These are phyloP conservation scores for Hypothenemus hampei DNA, from an alignment of 1,140 invertebrate species.

Conservation along the genomic window DNA sequence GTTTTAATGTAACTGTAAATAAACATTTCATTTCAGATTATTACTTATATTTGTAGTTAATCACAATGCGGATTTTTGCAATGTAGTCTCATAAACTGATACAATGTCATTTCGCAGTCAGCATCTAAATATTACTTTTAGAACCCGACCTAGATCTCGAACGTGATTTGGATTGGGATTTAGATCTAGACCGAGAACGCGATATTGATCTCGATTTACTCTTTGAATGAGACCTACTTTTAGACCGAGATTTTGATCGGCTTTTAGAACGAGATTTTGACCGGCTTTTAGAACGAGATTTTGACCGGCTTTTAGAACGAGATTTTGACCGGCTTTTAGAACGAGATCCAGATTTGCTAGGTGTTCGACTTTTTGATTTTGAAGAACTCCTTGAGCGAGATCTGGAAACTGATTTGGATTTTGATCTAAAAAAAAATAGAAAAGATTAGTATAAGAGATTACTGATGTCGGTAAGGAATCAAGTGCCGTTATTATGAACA, in stretches of 20 bases:
- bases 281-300: constrained; percentile 35
- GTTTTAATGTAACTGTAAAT: too few species aligned
- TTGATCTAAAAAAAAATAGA: constrained; percentile 28
- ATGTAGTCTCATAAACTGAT: too few species aligned
- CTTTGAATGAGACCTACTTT: constrained; percentile 35
- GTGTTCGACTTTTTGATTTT: constrained; percentile 34
- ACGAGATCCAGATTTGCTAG: constrained; percentile 26
- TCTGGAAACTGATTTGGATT: constrained; percentile 2
- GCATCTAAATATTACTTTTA: constrained; percentile 6
- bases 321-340: constrained; percentile 33
- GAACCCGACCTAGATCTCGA: constrained; percentile 32
- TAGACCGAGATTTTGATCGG: constrained; percentile 36
- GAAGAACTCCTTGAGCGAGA: constrained; percentile 42
- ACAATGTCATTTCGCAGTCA: too few species aligned
- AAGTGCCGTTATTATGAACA: too few species aligned
- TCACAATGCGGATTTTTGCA: too few species aligned
- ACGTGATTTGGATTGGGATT: constrained; percentile 28
- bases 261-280: constrained; percentile 29
- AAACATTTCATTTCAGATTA: too few species aligned
- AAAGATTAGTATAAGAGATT: too few species aligned
- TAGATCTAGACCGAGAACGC: constrained; percentile 38
- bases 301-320: constrained; percentile 42
- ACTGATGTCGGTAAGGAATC: too few species aligned
- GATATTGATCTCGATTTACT: constrained; percentile 41
- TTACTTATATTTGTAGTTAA: too few species aligned